These are phyloP conservation scores for Siderastrea siderea DNA, from an alignment of 92 coral and sea anemone genomes.

Conservation along the genomic window DNA sequence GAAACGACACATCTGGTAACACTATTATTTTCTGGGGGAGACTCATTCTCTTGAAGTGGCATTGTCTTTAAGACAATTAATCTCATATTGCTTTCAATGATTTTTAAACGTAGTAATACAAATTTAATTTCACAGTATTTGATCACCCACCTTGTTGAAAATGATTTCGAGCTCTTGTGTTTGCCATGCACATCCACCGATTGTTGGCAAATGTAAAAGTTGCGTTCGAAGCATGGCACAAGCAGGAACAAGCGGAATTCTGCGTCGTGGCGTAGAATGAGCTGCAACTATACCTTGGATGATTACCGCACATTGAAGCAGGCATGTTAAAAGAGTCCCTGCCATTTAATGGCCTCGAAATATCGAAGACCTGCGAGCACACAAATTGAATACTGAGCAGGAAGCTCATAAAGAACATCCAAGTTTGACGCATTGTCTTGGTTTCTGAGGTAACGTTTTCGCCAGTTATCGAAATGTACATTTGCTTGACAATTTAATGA, in stretches of 20 bases:
- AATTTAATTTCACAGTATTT: background rate
- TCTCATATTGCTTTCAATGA: no score
- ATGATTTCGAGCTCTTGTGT: background rate
- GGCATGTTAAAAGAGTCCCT: background rate
- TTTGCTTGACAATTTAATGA: background rate
- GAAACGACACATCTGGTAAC: no score
- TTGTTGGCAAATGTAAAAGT: constrained; percentile 11
- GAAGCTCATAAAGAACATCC: background rate
- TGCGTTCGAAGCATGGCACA: background rate
- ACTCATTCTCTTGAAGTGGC: no score
- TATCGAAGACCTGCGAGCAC: background rate
- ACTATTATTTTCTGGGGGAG: no score
- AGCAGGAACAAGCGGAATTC: background rate
- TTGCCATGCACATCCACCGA: constrained; percentile 3
- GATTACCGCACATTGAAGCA: background rate
- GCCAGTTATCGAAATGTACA: background rate
- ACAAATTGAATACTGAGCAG: background rate
- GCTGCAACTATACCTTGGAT: background rate
- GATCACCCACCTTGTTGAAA: background rate
- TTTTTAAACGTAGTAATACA: no score
- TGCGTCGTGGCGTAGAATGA: background rate
- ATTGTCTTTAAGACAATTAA: no score
- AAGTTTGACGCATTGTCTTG: background rate
- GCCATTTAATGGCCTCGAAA: background rate
- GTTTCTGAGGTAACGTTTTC: background rate